Percentiles rank a stretch among this genome's conserved stretches.
Conservation (phyloP, 2,797 vertebrate species). For the Aplochiton taeniatus region DNA sequence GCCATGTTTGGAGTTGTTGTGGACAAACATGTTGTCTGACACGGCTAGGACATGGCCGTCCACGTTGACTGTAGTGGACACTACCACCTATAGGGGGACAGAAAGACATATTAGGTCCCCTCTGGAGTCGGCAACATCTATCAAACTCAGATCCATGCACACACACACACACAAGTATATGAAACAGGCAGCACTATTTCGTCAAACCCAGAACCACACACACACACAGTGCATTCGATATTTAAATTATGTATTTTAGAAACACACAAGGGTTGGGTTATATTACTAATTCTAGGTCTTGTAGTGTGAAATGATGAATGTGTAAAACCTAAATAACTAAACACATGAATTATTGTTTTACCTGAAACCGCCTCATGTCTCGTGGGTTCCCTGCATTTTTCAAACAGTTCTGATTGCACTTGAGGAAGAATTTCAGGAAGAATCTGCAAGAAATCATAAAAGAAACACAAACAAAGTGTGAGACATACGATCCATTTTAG, state of each 20-base stretch:
- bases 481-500: no score
- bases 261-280: no score
- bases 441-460: slow-evolving; percentile 70
- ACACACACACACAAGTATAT: no score
- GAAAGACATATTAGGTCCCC: background rate
- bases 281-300: background rate
- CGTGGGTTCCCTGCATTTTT: slow-evolving; percentile 95
- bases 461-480: background rate
- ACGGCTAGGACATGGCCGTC: slow-evolving; percentile 92
- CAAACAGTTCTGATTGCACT: slow-evolving; percentile 97
- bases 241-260: no score
- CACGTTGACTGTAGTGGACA: slow-evolving; percentile 93
- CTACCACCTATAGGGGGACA: slow-evolving; percentile 81
- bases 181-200: no score
- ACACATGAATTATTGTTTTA: no score
- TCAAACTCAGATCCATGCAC: no score
- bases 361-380: slow-evolving; percentile 93
- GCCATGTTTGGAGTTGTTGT: slow-evolving; percentile 98
- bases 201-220: no score
- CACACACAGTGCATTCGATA: no score
- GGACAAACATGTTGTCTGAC: slow-evolving; percentile 97
- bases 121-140: no score
- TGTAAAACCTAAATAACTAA: no score
- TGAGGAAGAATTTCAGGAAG: slow-evolving; percentile 96
- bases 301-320: background rate